phyloP scores from a whole-genome alignment of 1,140 invertebrate genomes.

The Linepithema humile region DNA sequence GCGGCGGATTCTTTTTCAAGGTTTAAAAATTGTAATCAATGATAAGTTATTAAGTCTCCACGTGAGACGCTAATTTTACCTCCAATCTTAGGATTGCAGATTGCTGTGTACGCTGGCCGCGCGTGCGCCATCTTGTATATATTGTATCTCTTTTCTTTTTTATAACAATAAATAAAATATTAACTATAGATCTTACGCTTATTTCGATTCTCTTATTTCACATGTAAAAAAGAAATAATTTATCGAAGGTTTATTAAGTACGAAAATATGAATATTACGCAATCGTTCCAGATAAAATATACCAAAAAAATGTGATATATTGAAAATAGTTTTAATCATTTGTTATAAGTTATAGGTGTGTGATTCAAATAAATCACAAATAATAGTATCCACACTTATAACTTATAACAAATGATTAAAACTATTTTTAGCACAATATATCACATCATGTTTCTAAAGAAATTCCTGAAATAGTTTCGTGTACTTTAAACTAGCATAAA shows the following conservation, averaged over 20 bases:
- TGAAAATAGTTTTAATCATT: no score
- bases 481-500: no score
- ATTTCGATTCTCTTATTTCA: no score
- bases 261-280: no score
- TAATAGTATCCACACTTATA: not conserved
- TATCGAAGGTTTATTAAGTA: not conserved
- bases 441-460: not conserved
- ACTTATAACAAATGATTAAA: not conserved
- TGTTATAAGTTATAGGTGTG: no score
- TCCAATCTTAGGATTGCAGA: constrained; percentile 54
- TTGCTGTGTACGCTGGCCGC: not conserved
- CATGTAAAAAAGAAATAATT: not conserved
- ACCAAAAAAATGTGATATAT: no score
- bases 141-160: constrained; percentile 59
- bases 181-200: no score
- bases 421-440: no score
- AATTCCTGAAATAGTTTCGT: not conserved
- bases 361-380: not conserved
- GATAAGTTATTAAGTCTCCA: constrained; percentile 40
- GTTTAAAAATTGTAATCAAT: constrained; percentile 26
- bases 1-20: not conserved
- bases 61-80: constrained; percentile 33
- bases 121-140: constrained; percentile 59
- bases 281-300: no score
- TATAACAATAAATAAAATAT: constrained; percentile 64